Evolutionary conservation across 2,888 invertebrate species (phyloP), one percentile per base, ranked within the genome.

Genomic region (Drosophila trichaetosa): DNA sequence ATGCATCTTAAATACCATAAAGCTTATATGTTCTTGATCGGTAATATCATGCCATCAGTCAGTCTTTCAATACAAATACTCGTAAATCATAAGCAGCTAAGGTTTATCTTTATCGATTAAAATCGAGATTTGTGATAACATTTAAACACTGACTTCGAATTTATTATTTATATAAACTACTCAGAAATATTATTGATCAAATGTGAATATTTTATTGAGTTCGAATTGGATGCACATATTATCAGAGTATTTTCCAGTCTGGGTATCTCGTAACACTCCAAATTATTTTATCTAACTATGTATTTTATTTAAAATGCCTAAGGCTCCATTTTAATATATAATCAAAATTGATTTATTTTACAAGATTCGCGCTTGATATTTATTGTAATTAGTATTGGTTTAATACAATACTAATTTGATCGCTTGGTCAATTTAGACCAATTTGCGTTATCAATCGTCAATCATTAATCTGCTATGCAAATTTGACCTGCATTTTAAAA

Each of bases 401-500:
- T 54, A 18, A 58, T 38, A 54, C 29, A 54, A 61, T 33, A 59
- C 29, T 48, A 73, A 73, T 63, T 53, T 29, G 58, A 60, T 54
- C 21, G 34, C 46, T 66, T 40, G 29, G 29, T 34, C 58, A 46
- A 29, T 27, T 63, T 66, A 66, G 60, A 57, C 21, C 38, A 31
- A 27, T 49, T 51, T 1, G 36, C 42, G 36, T 16, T 49, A 68
- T 78, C 75, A 61, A 74, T 78, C 78, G 77, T 74, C 78, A 65
- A 71, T 78, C 78, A 78, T 72, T 75, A 71, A 78, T 61, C 52
- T 52, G 31, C 24, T 21, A 34, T 4, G n/a, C 31, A 42, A 61
- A 46, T 51, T 49, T 36, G 83, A 83, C 83, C 84, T 68, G 83
- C 66, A 76, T 84, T 83, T 86, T 79, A 82, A 83, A 82, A 80